Evolutionary conservation across 2,888 invertebrate genomes (phyloP).

Genomic region (Phania funesta): DNA sequence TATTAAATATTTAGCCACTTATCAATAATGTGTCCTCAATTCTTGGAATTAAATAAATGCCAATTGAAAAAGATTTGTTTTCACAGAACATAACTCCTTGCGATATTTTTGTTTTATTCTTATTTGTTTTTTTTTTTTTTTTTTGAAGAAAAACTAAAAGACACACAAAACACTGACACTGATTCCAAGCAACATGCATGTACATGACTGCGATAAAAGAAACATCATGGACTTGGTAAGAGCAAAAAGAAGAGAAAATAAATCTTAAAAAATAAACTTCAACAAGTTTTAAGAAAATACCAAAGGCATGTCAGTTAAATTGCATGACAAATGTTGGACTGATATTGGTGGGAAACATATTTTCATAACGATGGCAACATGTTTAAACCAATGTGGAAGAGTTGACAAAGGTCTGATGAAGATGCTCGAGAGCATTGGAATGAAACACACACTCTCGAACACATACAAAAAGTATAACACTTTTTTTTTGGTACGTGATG

Average conservation of each 20-base stretch:
- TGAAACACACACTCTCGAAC: not conserved
- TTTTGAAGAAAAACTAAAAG: not conserved
- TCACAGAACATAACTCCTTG: constrained; percentile 26
- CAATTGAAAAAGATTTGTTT: constrained; percentile 41
- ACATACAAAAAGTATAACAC: constrained; percentile 17
- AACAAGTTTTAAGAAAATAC: constrained; percentile 2
- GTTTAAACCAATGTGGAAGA: constrained; percentile 4
- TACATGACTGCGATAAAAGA: constrained; percentile 11
- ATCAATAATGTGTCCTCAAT: constrained; percentile 2
- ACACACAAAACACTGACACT: constrained; percentile 21
- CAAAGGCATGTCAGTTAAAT: not conserved
- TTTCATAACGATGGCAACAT: constrained; percentile 24
- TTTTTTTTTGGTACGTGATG: constrained; percentile 49
- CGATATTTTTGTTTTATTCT: not conserved
- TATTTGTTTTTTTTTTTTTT: not conserved
- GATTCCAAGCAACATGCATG: constrained; percentile 41
- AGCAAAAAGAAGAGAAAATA: not conserved
- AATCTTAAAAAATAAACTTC: constrained; percentile 40
- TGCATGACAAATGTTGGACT: not conserved
- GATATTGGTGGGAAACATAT: constrained; percentile 16
- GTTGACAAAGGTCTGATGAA: constrained; percentile 42
- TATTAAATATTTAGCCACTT: constrained; percentile 44
- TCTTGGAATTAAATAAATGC: constrained; percentile 28
- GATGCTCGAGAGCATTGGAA: constrained; percentile 18
- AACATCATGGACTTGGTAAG: not conserved